These are phyloP conservation scores for Drosophila mayaguana DNA, from an alignment of 2,888 invertebrate species.

Conservation along the genomic window DNA sequence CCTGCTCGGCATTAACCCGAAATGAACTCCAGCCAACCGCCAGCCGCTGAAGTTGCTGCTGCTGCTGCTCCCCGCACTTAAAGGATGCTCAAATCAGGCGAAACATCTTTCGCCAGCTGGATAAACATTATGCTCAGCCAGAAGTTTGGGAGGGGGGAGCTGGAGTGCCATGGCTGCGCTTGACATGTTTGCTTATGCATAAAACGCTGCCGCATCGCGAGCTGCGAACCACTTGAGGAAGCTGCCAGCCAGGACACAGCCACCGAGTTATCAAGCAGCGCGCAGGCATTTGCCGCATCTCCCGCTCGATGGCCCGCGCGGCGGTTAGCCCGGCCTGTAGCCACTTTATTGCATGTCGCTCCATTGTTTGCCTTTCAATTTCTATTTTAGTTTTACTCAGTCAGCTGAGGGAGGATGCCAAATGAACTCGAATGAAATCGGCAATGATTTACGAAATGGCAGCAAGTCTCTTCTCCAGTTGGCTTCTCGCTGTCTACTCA, in stretches of 20 bases:
- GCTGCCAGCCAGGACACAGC: constrained; percentile 48
- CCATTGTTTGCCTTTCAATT: constrained; percentile 76
- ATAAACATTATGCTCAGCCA: constrained; percentile 70
- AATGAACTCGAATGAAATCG: constrained; percentile 10
- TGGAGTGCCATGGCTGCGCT: constrained; percentile 53
- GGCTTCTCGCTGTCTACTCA: neutral
- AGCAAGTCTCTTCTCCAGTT: neutral
- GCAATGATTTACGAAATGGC: constrained; percentile 9
- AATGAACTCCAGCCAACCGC: constrained; percentile 66
- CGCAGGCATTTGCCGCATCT: constrained; percentile 49
- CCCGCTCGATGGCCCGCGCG: constrained; percentile 8
- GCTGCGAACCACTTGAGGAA: constrained; percentile 57
- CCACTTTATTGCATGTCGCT: constrained; percentile 74
- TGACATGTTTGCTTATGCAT: constrained; percentile 81
- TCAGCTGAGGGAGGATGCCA: constrained; percentile 7
- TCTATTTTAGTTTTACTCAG: constrained; percentile 74
- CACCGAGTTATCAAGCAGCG: constrained; percentile 67
- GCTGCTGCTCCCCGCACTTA: neutral
- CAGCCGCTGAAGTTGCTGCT: neutral
- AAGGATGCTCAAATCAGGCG: constrained; percentile 70
- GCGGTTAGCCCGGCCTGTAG: constrained; percentile 50
- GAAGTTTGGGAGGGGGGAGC: neutral
- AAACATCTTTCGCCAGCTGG: constrained; percentile 77
- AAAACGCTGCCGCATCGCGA: constrained; percentile 57
- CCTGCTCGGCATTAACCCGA: constrained; percentile 71